Evolutionary conservation across 2,113 vertebrate species (phyloP).

Genomic region (Pseudorasbora parva): DNA sequence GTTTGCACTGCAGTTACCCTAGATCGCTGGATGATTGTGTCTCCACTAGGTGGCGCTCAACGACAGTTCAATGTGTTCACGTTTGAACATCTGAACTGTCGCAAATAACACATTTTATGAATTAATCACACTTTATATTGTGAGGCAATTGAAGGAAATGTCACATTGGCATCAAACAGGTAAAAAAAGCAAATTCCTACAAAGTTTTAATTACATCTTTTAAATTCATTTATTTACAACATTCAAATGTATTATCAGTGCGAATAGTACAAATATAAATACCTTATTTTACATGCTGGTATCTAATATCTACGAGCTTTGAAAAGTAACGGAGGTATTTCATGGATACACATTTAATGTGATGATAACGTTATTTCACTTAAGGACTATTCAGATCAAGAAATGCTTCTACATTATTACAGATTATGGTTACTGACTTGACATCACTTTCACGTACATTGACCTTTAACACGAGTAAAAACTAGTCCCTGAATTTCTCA

Average conservation of each 20-base stretch:
- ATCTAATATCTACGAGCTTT: slow-evolving; percentile 33
- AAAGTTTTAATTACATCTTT: neutral
- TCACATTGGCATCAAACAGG: no score
- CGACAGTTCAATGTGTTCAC: neutral
- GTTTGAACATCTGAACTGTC: neutral
- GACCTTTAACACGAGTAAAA: neutral
- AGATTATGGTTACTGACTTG: slow-evolving; percentile 18
- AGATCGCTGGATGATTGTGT: neutral
- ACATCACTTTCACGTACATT: slow-evolving; percentile 1
- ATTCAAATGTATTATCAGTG: slow-evolving; percentile 51
- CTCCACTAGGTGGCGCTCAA: slow-evolving; percentile 5
- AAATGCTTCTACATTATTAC: neutral
- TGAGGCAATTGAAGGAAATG: neutral
- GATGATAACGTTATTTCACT: neutral
- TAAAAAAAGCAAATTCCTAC: neutral
- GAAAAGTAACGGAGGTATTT: slow-evolving; percentile 23
- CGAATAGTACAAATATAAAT: slow-evolving; percentile 40
- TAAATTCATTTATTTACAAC: slow-evolving; percentile 51
- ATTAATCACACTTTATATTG: neutral
- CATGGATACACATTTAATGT: slow-evolving; percentile 25
- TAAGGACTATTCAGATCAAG: neutral
- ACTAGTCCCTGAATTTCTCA: slow-evolving; percentile 41
- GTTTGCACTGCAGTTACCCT: neutral
- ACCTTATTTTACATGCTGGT: slow-evolving; percentile 30
- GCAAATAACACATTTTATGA: neutral